These are phyloP conservation scores for Cricetomys ansorgei DNA, from an alignment of 2,113 vertebrate species.

Conservation along the genomic window DNA sequence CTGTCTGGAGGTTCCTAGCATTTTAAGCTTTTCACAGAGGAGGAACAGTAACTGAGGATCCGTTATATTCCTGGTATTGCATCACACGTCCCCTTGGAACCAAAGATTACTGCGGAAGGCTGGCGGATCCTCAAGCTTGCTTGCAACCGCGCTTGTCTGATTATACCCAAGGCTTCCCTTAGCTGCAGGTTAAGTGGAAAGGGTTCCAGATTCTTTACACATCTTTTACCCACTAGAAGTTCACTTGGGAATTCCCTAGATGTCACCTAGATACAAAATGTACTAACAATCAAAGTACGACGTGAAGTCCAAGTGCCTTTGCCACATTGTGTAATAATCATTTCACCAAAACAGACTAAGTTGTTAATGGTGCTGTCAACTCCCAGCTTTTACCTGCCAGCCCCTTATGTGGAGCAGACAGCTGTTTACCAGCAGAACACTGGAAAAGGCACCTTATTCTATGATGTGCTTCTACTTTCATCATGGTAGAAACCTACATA, in stretches of 20 bases:
- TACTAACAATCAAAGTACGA: background rate
- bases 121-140: background rate
- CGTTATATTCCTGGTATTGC: background rate
- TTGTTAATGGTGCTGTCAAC: background rate
- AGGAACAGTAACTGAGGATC: background rate
- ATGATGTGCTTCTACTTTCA: background rate
- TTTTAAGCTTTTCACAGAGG: slow-evolving; percentile 37
- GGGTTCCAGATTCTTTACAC: background rate
- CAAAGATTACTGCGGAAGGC: background rate
- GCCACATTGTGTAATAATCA: background rate
- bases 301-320: background rate
- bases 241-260: background rate
- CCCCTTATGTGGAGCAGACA: background rate
- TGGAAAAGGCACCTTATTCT: background rate
- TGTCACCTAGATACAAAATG: background rate
- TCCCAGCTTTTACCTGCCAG: background rate
- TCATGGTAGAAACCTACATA: background rate
- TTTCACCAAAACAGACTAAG: background rate
- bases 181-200: background rate
- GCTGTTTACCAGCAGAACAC: background rate
- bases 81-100: background rate
- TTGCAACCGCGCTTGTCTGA: background rate
- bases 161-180: background rate
- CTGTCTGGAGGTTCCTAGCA: background rate
- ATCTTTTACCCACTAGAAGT: background rate